Base-by-base conservation (phyloP, 2,113 vertebrate species). In the Gracilinanus agilis region DNA sequence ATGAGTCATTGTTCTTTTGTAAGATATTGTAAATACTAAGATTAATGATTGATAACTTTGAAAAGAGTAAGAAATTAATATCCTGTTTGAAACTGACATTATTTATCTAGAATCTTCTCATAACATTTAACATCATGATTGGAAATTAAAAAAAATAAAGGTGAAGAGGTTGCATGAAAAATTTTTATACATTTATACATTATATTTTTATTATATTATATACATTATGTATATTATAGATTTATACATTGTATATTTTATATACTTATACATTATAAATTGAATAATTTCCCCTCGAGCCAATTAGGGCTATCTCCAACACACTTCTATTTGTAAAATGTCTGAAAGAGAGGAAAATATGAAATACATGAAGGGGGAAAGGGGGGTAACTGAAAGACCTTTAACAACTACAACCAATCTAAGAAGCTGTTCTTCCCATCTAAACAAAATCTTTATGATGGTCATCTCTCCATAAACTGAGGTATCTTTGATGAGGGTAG, bases 131-230 rank as follows among this genome's bases (percentile, higher is more conserved):
- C 75, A 53, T 58, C 6, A 12, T 75, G 8, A 83, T 40, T 93
- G 40, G 54, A n/a, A n/a, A n/a, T n/a, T n/a, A n/a, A n/a, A n/a
- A n/a, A n/a, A n/a, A n/a, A 29, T 10, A 88, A 27, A 25, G 44
- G 24, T 44, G 89, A 91, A 27, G 83, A 88, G 67, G 34, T 67
- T 75, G 92, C 95, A 56, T 93, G 96, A n/a, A 89, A 49, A 49
- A 49, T 3, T 49, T 2, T 49, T 49, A 49, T 49, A 49, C 49
- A 49, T 49, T 49, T 49, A 49, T 49, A 49, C 49, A 49, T 49
- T 49, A 49, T 49, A 49, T 49, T 49, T 49, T 49, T 49, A 49
- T 49, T 49, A 49, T 49, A 49, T 49, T 49, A 49, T 49, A 49
- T 5, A 49, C 49, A 49, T 49, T 49, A 49, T 49, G 49, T 49